These are phyloP conservation scores for Tipula vernalis DNA, from an alignment of 2,888 invertebrate genomes.

Conservation along the genomic window DNA sequence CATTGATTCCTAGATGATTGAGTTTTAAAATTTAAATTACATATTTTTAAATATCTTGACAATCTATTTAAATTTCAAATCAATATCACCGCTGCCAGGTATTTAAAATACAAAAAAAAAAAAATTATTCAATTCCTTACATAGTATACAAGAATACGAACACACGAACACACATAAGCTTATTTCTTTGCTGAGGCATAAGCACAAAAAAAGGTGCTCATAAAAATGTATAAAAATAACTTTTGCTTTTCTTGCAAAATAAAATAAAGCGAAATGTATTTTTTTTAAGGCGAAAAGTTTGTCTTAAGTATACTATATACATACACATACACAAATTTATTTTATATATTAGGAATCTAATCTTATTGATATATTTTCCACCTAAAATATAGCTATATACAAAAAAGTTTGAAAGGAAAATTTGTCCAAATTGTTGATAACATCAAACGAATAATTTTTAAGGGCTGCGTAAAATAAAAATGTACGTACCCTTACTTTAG, in stretches of 20 bases:
- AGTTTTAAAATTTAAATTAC: background rate
- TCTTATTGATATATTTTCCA: background rate
- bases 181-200: background rate
- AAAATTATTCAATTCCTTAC: background rate
- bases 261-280: background rate
- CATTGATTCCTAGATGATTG: background rate
- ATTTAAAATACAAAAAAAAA: background rate
- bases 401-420: background rate
- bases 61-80: background rate
- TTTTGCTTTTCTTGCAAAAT: background rate
- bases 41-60: background rate
- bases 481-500: background rate
- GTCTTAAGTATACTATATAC: background rate
- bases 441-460: background rate
- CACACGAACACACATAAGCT: background rate
- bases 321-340: background rate
- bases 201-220: constrained; percentile 4
- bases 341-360: background rate
- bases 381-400: background rate
- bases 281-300: background rate
- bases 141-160: background rate
- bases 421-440: background rate
- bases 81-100: background rate
- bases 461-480: background rate
- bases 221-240: background rate